Base-by-base conservation (phyloP, 2,113 vertebrate species). In the Ceyx melanurus region DNA sequence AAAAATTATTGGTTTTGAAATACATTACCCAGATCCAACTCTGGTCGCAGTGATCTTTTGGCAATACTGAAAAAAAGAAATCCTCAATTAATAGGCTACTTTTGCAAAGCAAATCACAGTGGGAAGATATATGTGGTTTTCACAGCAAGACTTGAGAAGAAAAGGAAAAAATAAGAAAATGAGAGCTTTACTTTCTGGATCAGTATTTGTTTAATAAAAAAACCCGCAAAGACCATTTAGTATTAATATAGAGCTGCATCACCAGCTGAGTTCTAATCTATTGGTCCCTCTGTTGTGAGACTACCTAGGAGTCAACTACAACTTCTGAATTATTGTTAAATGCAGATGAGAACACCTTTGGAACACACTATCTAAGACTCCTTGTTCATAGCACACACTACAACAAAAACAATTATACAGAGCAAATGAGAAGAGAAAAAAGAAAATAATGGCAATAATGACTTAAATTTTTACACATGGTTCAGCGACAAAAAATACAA, bases 31-130 rank as follows among this genome's bases (percentile, higher is more conserved):
- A 66, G 68, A 86, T 80, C 64, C 75, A 73, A 74, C 33, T 89
- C 90, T 95, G 37, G 10, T 96, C 96, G 88, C 70, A 81, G 86
- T 94, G 95, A 97, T 96, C 97, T 98, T 97, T 97, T 70, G 71
- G 87, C 67, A 93, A 95, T 77, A 88, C 73, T 80, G 86, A 28
- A 54, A 86, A 97, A 97, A 97, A 87, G 87, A 96, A 13, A 23
- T 94, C 57, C 82, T 83, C 95, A 95, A 91, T 97, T 96, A 96
- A 93, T 75, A 92, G 65, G 23, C 76, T 92, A 40, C 54, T 95
- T 96, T 94, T 92, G 91, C 75, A 75, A 46, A 83, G 88, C 58
- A 94, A 85, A 90, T 83, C 90, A 43, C 80, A 90, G 65, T 60
- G 54, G 77, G 79, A 8, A 94, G 66, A 89, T 64, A 43, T 53